A percentile compares a stretch with the other conserved stretches of the same genome.
Conservation (phyloP, 2,113 vertebrate genomes). For the Martes martes region DNA sequence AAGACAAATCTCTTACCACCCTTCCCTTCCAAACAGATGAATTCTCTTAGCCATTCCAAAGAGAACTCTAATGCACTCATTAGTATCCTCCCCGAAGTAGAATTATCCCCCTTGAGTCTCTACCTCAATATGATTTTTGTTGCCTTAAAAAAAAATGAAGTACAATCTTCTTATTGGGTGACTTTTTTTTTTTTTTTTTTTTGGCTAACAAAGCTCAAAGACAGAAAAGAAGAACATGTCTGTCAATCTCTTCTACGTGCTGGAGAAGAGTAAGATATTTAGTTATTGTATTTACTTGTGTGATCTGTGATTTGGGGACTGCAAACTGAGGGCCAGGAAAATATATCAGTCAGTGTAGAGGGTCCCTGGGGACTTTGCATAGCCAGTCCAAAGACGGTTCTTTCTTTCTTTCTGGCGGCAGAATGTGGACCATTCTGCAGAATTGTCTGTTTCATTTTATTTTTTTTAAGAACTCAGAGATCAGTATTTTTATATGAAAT, state of each 20-base stretch:
- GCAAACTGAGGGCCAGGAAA: neutral
- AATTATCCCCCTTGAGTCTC: neutral
- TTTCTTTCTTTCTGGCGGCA: neutral
- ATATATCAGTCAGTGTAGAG: neutral
- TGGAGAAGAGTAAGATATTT: neutral
- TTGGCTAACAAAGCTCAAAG: neutral
- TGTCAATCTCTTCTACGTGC: neutral
- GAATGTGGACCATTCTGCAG: neutral
- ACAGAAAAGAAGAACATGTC: neutral
- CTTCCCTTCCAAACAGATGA: neutral
- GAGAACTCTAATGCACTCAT: neutral
- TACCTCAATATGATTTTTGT: slow-evolving; percentile 22
- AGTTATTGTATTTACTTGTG: neutral
- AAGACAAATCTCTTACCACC: neutral
- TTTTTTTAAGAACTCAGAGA: neutral
- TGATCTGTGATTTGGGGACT: neutral
- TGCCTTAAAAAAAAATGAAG: neutral
- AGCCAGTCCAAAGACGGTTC: neutral
- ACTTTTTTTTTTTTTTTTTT: neutral
- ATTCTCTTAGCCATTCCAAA: neutral
- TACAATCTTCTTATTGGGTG: neutral
- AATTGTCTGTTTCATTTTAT: neutral
- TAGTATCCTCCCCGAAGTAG: neutral
- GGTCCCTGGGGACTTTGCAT: neutral
- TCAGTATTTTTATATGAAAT: neutral